These are phyloP conservation scores for Congeria kusceri DNA, from an alignment of 2,888 invertebrate species.

Conservation along the genomic window DNA sequence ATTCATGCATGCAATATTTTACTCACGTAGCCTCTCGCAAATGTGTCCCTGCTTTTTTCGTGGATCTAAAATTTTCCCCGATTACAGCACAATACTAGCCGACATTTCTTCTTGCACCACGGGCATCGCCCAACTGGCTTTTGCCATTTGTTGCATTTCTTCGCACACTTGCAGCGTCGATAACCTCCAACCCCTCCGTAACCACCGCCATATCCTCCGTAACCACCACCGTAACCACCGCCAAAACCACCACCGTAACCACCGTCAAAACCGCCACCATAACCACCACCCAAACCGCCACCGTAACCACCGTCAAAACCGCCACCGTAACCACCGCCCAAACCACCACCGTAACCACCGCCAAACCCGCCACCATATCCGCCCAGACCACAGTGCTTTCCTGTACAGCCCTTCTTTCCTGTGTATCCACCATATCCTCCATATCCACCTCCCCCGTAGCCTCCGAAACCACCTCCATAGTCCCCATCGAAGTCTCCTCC, in stretches of 20 bases:
- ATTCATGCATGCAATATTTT: no score
- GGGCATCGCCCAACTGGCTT: neutral
- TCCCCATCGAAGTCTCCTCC: neutral
- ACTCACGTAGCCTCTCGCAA: no score
- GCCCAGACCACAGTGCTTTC: neutral
- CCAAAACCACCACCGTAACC: slow-evolving; percentile 10
- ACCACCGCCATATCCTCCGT: no score
- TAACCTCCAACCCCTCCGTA: neutral
- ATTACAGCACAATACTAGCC: neutral
- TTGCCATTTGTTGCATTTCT: neutral
- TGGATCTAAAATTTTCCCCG: slow-evolving; percentile 2
- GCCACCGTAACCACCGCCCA: slow-evolving; percentile 16
- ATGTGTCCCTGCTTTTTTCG: neutral
- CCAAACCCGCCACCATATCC: neutral
- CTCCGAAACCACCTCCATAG: neutral
- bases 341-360: neutral
- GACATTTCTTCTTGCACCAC: neutral
- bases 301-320: slow-evolving; percentile 2
- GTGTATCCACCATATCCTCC: neutral
- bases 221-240: slow-evolving; percentile 12
- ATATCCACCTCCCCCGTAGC: neutral
- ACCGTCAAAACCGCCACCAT: slow-evolving; percentile 8
- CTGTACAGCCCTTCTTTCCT: neutral
- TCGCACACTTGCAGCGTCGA: neutral
- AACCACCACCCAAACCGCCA: slow-evolving; percentile 15